Evolutionary conservation across 2,797 vertebrate species (phyloP), one percentile per base, ranked within the genome.

Genomic region (Heliangelus exortis): DNA sequence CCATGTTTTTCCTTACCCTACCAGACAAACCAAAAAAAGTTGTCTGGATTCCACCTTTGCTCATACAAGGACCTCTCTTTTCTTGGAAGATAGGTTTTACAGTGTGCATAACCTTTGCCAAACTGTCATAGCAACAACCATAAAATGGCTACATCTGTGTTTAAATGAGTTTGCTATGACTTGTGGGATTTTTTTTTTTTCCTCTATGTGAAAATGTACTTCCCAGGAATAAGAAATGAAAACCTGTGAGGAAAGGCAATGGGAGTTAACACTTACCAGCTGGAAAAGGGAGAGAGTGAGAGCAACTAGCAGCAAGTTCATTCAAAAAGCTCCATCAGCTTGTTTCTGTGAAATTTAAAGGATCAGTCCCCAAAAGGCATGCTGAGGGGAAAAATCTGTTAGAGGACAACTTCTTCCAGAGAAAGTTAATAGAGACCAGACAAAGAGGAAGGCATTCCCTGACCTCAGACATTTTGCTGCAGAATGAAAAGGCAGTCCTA

Each of bases 261-360:
- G 93, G 59, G 93, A 94, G 87, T 96, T 96, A 97, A 96, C 95
- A 92, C 92, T 96, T 96, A 88, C 63, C 95, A 96, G 92, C 92
- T 97, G 96, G 95, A 91, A 96, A 77, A 93, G 76, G 85, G 89
- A 88, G 91, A 91, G 89, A 73, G 65, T 1, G 15, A 82, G 76
- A 93, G 83, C 87, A 91, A 90, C 94, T 90, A 93, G 89, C 85
- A 90, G 85, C 89, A 67, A 95, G 89, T 89, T 90, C 88, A 87
- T 93, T 89, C 51, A 76, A 95, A 95, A 93, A 94, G 55, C 66
- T 74, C 45, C 21, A 76, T 71, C 82, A 81, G 93, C 73, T 86
- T 91, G 59, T 57, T 75, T 91, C 83, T 87, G 74, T 54, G 85
- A 92, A 94, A 92, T 84, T 63, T 90, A 72, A 94, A 95, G 95